These are phyloP conservation scores for Gallinago stenura DNA, from an alignment of 2,797 vertebrate genomes.

Conservation along the genomic window DNA sequence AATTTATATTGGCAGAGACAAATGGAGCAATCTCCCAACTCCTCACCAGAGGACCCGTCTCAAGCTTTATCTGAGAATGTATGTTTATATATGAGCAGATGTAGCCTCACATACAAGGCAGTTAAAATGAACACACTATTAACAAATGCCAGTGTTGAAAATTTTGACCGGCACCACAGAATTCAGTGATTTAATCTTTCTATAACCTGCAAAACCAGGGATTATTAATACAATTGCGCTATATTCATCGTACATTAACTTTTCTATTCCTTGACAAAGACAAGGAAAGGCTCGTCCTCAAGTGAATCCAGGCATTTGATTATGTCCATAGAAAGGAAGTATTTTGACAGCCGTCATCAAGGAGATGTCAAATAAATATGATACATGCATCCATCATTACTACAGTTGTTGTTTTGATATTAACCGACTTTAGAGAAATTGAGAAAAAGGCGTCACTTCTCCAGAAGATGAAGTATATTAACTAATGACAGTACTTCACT, in stretches of 20 bases:
- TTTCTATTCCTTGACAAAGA: neutral
- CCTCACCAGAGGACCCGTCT: neutral
- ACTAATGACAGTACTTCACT: neutral
- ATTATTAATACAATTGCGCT: neutral
- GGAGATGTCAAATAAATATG: neutral
- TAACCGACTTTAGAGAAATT: neutral
- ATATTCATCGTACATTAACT: neutral
- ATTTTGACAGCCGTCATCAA: conserved; percentile 2
- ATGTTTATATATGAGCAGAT: neutral
- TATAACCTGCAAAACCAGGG: neutral
- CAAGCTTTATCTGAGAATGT: neutral
- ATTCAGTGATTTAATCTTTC: neutral
- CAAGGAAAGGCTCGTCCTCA: neutral
- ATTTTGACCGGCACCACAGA: neutral
- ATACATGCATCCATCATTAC: neutral
- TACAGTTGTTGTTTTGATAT: neutral
- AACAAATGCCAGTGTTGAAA: neutral
- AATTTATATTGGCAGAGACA: neutral
- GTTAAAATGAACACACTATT: neutral
- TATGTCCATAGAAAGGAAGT: neutral
- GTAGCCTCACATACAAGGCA: neutral
- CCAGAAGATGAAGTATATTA: neutral
- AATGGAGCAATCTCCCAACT: neutral
- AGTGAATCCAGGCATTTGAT: neutral
- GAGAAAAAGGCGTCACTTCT: neutral